Conservation (phyloP, 2,888 invertebrate genomes). For the Bhutanitis thaidina region DNA sequence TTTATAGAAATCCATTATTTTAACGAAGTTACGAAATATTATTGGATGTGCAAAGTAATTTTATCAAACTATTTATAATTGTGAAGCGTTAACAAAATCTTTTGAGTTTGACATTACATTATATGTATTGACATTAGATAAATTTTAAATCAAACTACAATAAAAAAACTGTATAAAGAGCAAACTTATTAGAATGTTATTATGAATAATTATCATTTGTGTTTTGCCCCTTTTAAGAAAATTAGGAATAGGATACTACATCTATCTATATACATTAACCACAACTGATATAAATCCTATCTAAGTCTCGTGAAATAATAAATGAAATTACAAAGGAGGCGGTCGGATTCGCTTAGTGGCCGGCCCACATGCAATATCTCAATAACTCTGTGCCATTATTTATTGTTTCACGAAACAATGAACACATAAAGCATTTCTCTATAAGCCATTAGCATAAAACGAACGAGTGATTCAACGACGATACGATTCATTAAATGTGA, state of each 20-base stretch:
- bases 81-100: no score
- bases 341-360: slow-evolving; percentile 31
- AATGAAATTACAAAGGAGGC: slow-evolving; percentile 31
- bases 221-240: no score
- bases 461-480: slow-evolving; percentile 37
- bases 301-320: slow-evolving; percentile 37
- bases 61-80: no score
- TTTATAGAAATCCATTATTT: no score
- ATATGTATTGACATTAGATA: no score
- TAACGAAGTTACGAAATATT: no score
- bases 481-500: slow-evolving; percentile 6
- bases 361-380: slow-evolving; percentile 30
- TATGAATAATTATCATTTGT: no score
- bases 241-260: not conserved
- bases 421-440: slow-evolving; percentile 69
- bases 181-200: no score
- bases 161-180: no score
- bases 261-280: not conserved
- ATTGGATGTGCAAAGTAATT: no score
- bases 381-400: slow-evolving; percentile 44
- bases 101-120: no score
- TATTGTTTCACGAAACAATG: slow-evolving; percentile 67
- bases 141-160: no score
- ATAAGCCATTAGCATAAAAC: slow-evolving; percentile 65
- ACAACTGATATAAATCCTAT: slow-evolving; percentile 7